phyloP scores from a whole-genome alignment of 2,888 invertebrate species.

The Ophraella communa region DNA sequence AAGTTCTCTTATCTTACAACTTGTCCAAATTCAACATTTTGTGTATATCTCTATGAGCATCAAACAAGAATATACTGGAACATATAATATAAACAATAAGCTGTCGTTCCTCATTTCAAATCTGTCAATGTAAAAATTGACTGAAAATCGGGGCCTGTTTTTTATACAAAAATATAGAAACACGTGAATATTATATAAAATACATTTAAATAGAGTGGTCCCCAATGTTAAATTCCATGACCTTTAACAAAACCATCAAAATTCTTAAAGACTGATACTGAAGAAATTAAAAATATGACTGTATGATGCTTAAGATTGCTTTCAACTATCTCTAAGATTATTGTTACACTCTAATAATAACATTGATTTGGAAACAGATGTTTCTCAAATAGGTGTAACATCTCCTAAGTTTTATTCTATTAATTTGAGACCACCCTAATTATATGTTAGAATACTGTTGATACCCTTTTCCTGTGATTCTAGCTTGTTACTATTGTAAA shows the following conservation, averaged over 20 bases:
- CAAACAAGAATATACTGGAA: too few relatives aligned
- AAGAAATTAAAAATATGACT: too few relatives aligned
- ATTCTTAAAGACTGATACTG: not conserved
- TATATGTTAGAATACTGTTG: slow-evolving; percentile 26
- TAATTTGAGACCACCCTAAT: not conserved
- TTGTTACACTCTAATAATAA: too few relatives aligned
- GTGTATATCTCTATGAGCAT: not conserved
- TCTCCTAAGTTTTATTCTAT: not conserved
- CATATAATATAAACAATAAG: too few relatives aligned
- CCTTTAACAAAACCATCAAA: not conserved
- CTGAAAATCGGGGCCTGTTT: slow-evolving; percentile 20
- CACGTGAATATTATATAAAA: not conserved
- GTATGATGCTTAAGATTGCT: too few relatives aligned
- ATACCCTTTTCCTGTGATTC: slow-evolving; percentile 56
- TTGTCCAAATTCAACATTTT: not conserved
- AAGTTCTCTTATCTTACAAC: too few relatives aligned
- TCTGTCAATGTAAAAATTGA: slow-evolving; percentile 11
- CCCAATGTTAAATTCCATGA: not conserved
- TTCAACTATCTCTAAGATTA: too few relatives aligned
- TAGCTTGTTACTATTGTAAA: slow-evolving; percentile 57
- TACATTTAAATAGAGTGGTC: not conserved
- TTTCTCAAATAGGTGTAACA: too few relatives aligned
- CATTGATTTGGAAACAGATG: too few relatives aligned
- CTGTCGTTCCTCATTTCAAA: not conserved
- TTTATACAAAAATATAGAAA: slow-evolving; percentile 12